Conservation (phyloP, 2,888 invertebrate species). For the Melipona bicolor region DNA sequence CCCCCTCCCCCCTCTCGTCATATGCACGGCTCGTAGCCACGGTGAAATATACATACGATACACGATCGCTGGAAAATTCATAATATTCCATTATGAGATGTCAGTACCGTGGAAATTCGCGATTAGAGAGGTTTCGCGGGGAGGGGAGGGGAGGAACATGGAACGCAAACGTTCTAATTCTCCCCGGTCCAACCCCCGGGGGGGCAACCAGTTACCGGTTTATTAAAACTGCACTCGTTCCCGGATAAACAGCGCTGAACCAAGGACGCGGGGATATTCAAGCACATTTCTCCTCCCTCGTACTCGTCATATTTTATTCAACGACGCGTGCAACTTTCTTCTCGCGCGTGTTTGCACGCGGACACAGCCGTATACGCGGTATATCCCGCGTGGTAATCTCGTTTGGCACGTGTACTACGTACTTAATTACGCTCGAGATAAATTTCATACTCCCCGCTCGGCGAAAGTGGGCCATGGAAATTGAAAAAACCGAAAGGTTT, state of each 20-base stretch:
- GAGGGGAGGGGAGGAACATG: not conserved
- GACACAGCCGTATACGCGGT: not conserved
- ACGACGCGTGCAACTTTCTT: not conserved
- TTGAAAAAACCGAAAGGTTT: too few species aligned
- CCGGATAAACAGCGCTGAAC: not conserved
- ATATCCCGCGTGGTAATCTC: not conserved
- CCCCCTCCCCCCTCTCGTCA: not conserved
- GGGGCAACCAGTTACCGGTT: not conserved
- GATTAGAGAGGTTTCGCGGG: constrained; percentile 16
- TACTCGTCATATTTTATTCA: constrained; percentile 4
- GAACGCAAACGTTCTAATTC: constrained; percentile 16
- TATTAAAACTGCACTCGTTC: constrained; percentile 30
- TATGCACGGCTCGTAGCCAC: not conserved
- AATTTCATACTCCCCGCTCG: too few species aligned
- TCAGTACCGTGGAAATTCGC: constrained; percentile 13
- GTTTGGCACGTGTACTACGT: not conserved
- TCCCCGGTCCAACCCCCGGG: not conserved
- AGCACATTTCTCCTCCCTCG: not conserved
- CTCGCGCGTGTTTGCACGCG: not conserved
- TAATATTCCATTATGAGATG: constrained; percentile 43
- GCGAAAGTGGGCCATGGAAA: too few species aligned
- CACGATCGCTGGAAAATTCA: constrained; percentile 29
- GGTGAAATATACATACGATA: not conserved
- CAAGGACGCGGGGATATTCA: not conserved
- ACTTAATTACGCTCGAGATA: too few species aligned